A percentile compares a stretch with the other conserved stretches of the same genome.
phyloP scores from a whole-genome alignment of 2,113 vertebrate genomes.

The Hepsetus odoe region DNA sequence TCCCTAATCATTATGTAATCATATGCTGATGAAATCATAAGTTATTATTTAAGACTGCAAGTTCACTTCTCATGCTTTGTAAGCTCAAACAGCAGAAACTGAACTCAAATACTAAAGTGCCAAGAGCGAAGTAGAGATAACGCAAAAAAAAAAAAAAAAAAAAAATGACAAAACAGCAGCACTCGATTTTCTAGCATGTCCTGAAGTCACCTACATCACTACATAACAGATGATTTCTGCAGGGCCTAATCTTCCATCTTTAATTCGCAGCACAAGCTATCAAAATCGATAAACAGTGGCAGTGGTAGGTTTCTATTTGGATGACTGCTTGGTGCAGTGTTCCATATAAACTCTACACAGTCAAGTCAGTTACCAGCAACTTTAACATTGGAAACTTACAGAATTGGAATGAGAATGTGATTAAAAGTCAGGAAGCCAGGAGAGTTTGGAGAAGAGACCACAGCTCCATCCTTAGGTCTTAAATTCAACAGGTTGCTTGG shows the following conservation, averaged over 20 bases:
- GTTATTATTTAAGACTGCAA: too few species aligned
- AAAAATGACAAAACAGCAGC: too few species aligned
- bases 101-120: too few species aligned
- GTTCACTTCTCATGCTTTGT: too few species aligned
- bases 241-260: constrained; percentile 21
- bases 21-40: too few species aligned
- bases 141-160: too few species aligned
- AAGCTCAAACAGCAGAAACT: too few species aligned
- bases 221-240: constrained; percentile 11
- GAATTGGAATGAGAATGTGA: neutral
- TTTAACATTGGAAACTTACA: neutral
- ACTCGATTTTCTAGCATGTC: neutral
- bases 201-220: constrained; percentile 24
- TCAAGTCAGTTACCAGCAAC: neutral
- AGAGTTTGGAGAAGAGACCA: neutral
- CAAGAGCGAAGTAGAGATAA: too few species aligned
- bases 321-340: neutral
- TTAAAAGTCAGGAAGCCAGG: constrained; percentile 1
- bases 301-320: constrained; percentile 10
- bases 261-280: constrained; percentile 43
- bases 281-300: constrained; percentile 23
- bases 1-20: too few species aligned
- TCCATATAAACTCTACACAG: neutral
- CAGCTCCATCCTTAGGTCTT: constrained; percentile 26
- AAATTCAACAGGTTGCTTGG: constrained; percentile 43